phyloP scores from a whole-genome alignment of 2,797 vertebrate genomes.

The Neolamprologus multifasciatus region DNA sequence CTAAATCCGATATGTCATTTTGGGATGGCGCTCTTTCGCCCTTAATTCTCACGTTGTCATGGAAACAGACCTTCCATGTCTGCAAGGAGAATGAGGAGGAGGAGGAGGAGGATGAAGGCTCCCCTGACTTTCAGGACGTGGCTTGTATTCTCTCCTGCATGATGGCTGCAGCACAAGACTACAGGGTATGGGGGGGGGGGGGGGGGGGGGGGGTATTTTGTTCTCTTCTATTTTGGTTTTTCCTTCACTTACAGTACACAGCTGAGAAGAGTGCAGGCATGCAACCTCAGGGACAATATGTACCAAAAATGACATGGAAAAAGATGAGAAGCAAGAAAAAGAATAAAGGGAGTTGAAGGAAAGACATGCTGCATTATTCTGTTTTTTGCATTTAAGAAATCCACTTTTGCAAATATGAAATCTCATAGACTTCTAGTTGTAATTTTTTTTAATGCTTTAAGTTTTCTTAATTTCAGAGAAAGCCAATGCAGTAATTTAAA shows the following conservation, averaged over 20 bases:
- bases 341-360: background rate
- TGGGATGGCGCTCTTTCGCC: conserved; percentile 62
- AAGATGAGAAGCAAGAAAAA: background rate
- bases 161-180: conserved; percentile 41
- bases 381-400: background rate
- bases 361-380: background rate
- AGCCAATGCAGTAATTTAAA: background rate
- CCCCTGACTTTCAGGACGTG: conserved; percentile 56
- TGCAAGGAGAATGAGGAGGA: conserved; percentile 62
- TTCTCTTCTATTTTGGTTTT: conserved; percentile 6
- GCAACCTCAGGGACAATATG: background rate
- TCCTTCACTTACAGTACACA: conserved; percentile 1
- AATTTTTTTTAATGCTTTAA: background rate
- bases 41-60: conserved; percentile 77
- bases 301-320: background rate
- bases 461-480: background rate
- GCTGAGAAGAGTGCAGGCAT: background rate
- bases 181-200: background rate
- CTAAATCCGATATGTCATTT: conserved; percentile 65
- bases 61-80: conserved; percentile 76
- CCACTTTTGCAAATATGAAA: background rate
- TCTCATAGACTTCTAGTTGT: background rate
- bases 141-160: conserved; percentile 37
- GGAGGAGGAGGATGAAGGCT: conserved; percentile 52
- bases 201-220: background rate